Percentiles rank a stretch among this genome's conserved stretches.
phyloP scores from a whole-genome alignment of 2,113 vertebrate genomes.

The Bubalus kerabau region DNA sequence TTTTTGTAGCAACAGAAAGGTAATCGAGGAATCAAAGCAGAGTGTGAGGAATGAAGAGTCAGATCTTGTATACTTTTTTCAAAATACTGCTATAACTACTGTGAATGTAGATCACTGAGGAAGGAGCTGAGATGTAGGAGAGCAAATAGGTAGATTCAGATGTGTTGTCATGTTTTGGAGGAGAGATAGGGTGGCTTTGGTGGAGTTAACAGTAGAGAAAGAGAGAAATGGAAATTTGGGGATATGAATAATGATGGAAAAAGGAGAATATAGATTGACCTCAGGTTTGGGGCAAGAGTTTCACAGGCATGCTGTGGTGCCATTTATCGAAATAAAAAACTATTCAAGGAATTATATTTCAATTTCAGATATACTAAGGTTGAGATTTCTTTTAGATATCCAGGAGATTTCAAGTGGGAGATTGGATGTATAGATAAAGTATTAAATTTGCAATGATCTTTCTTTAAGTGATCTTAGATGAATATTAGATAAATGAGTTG shows the following conservation, averaged over 20 bases:
- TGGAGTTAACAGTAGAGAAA: background rate
- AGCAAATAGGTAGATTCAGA: background rate
- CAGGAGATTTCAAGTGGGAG: background rate
- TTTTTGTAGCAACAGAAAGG: background rate
- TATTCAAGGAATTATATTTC: background rate
- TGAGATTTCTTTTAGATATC: background rate
- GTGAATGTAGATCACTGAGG: background rate
- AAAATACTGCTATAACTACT: background rate
- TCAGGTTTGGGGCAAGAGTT: background rate
- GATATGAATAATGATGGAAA: background rate
- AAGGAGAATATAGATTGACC: too few relatives aligned
- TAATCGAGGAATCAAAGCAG: background rate
- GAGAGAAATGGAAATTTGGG: background rate
- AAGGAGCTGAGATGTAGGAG: background rate
- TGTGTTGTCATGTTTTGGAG: background rate
- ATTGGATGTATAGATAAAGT: background rate
- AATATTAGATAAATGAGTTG: background rate
- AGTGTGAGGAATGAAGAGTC: background rate
- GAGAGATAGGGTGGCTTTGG: background rate
- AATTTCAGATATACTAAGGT: background rate
- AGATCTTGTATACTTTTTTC: background rate
- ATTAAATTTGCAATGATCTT: background rate
- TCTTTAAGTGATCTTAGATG: background rate
- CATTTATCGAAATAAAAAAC: background rate
- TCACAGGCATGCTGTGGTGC: background rate